Base-by-base conservation (phyloP, 2,113 vertebrate genomes). In the Nyctereutes procyonoides region DNA sequence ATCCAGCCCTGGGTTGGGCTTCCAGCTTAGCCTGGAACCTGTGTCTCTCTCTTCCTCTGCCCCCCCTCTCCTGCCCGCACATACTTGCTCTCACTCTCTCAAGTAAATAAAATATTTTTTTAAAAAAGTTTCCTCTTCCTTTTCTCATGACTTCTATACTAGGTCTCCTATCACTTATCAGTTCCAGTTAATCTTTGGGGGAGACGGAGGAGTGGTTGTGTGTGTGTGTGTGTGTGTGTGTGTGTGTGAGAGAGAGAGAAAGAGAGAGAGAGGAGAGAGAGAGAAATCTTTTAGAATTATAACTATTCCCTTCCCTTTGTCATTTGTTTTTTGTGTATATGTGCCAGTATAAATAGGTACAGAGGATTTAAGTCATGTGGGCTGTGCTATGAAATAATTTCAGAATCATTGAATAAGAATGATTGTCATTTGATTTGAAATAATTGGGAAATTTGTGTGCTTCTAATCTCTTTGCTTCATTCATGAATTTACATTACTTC, bases 401-500 rank as follows among this genome's bases (percentile, higher is more conserved):
- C 43, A 95, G 53, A 93, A 89, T 76, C 77, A 60, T 0, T 91
- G 17, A 65, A 4, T 62, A 67, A 95, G 32, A 95, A 51, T 56
- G 14, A 60, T 74, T 19, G 62, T 89, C 38, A 53, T 84, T 62
- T 90, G n/a, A 88, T 67, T 92, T 80, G 62, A 88, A 84, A 65
- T 92, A 53, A 69, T 51, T 93, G 20, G 26, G 69, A 92, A 79
- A 38, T 87, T 69, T 74, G 28, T 4, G 20, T 89, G n/a, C 13
- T 89, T 95, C 56, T 60, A 86, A 43, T 95, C 13, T 53, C 5
- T 90, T 73, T 89, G 43, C 35, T 91, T 81, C 48, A 15, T 80
- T 94, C 38, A 60, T 63, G 51, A 90, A 94, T 92, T 93, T 88
- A 71, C 56, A 92, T 93, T 77, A 83, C 19, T 94, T 90, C 55